Evolutionary conservation across 2,113 vertebrate genomes (phyloP).

Genomic region (Bubo scandiacus): DNA sequence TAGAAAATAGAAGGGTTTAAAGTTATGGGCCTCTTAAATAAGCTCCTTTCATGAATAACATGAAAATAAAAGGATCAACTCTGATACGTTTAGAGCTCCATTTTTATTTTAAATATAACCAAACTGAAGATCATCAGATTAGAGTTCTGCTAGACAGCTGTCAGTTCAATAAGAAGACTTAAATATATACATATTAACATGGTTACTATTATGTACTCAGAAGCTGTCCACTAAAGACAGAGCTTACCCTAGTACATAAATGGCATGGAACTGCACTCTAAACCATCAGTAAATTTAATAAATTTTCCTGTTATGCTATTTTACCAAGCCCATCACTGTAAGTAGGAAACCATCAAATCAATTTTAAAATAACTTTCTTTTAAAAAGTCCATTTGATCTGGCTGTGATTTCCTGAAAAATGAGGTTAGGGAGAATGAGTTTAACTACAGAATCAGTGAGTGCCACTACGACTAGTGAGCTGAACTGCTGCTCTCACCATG

Average conservation of each 20-base stretch:
- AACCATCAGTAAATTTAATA: neutral
- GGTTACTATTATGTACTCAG: neutral
- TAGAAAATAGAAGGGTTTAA: neutral
- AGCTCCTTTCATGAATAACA: neutral
- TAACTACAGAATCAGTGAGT: neutral
- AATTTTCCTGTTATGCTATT: neutral
- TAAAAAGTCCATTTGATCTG: neutral
- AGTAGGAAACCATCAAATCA: neutral
- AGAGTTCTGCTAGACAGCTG: neutral
- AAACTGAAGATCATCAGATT: neutral
- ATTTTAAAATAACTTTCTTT: slow-evolving; percentile 10
- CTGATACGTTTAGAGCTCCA: neutral
- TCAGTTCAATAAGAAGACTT: neutral
- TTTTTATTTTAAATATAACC: neutral
- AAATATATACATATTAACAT: neutral
- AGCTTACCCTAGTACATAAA: neutral
- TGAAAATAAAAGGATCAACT: neutral
- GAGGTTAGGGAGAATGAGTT: neutral
- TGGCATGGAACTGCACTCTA: neutral
- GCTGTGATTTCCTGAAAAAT: slow-evolving; percentile 4
- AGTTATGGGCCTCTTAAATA: neutral
- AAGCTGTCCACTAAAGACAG: neutral
- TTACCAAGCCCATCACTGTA: neutral
- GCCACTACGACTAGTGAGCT: neutral
- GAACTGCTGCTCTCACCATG: neutral